A percentile compares a stretch with the other conserved stretches of the same genome.
Conservation (phyloP, 1,140 invertebrate species). For the Cephus cinctus region DNA sequence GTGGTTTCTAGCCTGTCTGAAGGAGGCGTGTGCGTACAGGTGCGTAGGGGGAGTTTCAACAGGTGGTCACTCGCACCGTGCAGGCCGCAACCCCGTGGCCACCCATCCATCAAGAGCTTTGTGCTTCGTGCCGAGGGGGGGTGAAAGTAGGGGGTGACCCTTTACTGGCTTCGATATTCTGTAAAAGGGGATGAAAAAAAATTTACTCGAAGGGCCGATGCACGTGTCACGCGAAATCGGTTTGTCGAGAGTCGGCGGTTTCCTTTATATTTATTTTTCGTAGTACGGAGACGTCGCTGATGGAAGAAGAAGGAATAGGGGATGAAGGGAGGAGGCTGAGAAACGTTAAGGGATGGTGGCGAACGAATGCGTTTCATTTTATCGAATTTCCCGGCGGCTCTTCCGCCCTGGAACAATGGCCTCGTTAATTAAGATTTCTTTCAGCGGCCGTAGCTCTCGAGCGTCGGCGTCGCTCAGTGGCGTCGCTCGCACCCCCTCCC, state of each 20-base stretch:
- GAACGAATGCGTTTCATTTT: too few relatives aligned
- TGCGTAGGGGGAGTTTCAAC: constrained; percentile 48
- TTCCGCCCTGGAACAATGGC: constrained; percentile 41
- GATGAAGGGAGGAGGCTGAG: neutral
- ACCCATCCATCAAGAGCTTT: constrained; percentile 54
- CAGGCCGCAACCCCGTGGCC: constrained; percentile 45
- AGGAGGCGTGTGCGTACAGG: constrained; percentile 42
- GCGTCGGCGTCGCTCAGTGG: too few relatives aligned
- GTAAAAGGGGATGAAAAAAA: too few relatives aligned
- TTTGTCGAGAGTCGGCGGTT: too few relatives aligned
- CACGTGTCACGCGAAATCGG: too few relatives aligned
- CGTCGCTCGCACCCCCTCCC: too few relatives aligned
- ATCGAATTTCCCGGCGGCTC: constrained; percentile 37
- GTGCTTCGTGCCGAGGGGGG: constrained; percentile 22
- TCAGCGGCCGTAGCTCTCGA: constrained; percentile 24
- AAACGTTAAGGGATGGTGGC: neutral
- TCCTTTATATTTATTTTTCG: too few relatives aligned
- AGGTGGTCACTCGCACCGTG: constrained; percentile 50
- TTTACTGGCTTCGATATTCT: neutral
- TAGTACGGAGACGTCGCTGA: too few relatives aligned
- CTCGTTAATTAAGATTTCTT: constrained; percentile 54
- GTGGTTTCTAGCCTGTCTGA: too few relatives aligned
- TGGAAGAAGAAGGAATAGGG: neutral
- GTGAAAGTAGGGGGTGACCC: neutral
- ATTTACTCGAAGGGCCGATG: too few relatives aligned